Conservation (phyloP, 2,797 vertebrate genomes). For the Poecilia gillii region DNA sequence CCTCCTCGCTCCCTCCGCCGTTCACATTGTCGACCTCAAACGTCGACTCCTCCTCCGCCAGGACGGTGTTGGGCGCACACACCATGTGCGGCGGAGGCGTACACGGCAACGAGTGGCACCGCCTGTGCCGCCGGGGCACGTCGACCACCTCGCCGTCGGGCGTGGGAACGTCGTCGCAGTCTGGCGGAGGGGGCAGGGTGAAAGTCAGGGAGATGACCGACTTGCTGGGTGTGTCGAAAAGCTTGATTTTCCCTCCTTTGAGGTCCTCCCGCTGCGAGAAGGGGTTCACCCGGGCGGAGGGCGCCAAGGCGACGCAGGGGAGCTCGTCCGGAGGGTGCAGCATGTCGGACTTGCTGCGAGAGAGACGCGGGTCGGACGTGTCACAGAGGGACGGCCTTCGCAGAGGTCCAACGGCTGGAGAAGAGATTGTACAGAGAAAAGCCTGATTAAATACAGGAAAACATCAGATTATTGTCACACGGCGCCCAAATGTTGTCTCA, state of each 20-base stretch:
- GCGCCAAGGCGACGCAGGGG: conserved; percentile 47
- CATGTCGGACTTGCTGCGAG: conserved; percentile 89
- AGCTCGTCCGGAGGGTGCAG: conserved; percentile 72
- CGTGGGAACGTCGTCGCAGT: conserved; percentile 67
- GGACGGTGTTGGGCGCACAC: conserved; percentile 47
- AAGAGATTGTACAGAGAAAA: conserved; percentile 19
- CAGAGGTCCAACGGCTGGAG: conserved; percentile 16
- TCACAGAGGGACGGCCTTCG: conserved; percentile 70
- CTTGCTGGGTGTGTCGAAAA: conserved; percentile 94
- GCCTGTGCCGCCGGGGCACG: conserved; percentile 73
- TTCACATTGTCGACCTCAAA: not conserved
- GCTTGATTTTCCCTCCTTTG: conserved; percentile 95
- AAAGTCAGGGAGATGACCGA: conserved; percentile 90
- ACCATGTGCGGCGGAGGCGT: conserved; percentile 86
- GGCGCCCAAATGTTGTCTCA: conserved; percentile 23
- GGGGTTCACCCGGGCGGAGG: conserved; percentile 87
- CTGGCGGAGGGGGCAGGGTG: conserved; percentile 80
- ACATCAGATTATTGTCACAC: accelerated
- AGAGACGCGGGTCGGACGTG: conserved; percentile 81
- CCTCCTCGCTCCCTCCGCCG: conserved; percentile 18
- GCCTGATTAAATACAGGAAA: not conserved
- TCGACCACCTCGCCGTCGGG: conserved; percentile 63
- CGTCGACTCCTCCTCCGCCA: conserved; percentile 34
- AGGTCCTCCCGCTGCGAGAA: conserved; percentile 95
- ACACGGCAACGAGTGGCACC: conserved; percentile 89